Base-by-base conservation (phyloP, 2,888 invertebrate genomes). In the Cryptops parisi region DNA sequence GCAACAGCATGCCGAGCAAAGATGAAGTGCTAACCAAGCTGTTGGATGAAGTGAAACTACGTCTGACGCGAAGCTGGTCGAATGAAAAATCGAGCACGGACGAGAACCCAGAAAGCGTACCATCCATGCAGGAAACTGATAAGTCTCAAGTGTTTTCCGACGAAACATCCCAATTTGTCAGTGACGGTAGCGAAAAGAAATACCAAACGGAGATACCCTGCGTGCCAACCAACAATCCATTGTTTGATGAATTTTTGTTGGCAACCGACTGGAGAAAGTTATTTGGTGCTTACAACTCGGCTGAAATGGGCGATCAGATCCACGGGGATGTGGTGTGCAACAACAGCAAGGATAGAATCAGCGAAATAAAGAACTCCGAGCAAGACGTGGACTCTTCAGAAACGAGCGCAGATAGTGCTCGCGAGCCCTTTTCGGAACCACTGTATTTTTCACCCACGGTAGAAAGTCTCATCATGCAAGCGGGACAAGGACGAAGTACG, bases 321-420 rank as follows among this genome's bases (percentile, higher is more conserved):
- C 6, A 33, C 6, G 15, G 6, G 9, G 33, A 33, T 33, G 9
- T 9, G 15, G 33, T 33, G 6, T 15, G 15, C 6, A 15, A 33
- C 15, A 15, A 33, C 33, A 33, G 33, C 15, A 33, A 33, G 15
- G n/a, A n/a, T n/a, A n/a, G n/a, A n/a, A 33, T 33, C 6, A 15
- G 15, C 6, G 33, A 33, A 33, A 33, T 33, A 33, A 33, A 9
- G 15, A 15, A 33, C 15, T 6, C 33, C 6, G 15, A 15, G 33
- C 33, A 33, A 15, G 33, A 33, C 15, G 15, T 15, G 33, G 47
- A 26, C n/a, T 47, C 47, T 4, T 47, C 47, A 26, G 47, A 47
- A 26, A 26, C 26, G 9, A 47, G 47, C 17, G 27, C 47, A 1
- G 47, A 47, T 15, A 47, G 47, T 25, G 21, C 26, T 19, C 24